These are phyloP conservation scores for Lacerta viridis DNA, from an alignment of 2,797 vertebrate genomes.

Conservation along the genomic window DNA sequence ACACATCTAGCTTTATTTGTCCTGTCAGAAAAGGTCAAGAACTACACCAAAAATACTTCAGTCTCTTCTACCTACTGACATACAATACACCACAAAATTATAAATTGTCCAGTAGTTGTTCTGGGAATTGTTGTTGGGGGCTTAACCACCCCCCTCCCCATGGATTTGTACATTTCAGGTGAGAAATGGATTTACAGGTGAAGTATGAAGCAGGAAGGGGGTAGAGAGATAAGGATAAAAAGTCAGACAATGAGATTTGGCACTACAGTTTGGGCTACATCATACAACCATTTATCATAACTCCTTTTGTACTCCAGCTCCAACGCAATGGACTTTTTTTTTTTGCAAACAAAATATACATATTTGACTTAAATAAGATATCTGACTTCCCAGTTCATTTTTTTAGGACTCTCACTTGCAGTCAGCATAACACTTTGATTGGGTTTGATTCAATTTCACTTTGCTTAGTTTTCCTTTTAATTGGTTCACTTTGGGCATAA, in stretches of 20 bases:
- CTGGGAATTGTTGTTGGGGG: constrained; percentile 63
- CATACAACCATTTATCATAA: constrained; percentile 78
- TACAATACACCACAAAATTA: constrained; percentile 88
- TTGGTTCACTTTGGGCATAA: constrained; percentile 6
- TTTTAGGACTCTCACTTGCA: background rate
- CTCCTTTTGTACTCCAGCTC: constrained; percentile 64
- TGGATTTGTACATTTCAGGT: constrained; percentile 77
- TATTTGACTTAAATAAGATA: background rate
- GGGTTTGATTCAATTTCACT: constrained; percentile 9
- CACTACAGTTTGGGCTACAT: constrained; percentile 76
- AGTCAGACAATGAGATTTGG: constrained; percentile 75
- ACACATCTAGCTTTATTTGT: constrained; percentile 89
- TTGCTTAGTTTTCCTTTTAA: too few species aligned
- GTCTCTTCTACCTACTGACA: constrained; percentile 88
- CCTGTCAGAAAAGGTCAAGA: constrained; percentile 87
- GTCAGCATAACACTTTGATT: background rate
- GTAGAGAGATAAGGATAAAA: constrained; percentile 40
- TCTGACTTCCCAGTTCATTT: background rate
- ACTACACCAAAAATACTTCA: constrained; percentile 89
- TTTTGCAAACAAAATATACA: constrained; percentile 22
- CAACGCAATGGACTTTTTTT: background rate
- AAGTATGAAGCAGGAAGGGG: constrained; percentile 58
- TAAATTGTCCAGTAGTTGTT: constrained; percentile 81
- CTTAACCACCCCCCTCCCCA: constrained; percentile 36
- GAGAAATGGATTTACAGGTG: constrained; percentile 84